Evolutionary conservation across 2,113 vertebrate species (phyloP).

Genomic region (Collichthys lucidus): DNA sequence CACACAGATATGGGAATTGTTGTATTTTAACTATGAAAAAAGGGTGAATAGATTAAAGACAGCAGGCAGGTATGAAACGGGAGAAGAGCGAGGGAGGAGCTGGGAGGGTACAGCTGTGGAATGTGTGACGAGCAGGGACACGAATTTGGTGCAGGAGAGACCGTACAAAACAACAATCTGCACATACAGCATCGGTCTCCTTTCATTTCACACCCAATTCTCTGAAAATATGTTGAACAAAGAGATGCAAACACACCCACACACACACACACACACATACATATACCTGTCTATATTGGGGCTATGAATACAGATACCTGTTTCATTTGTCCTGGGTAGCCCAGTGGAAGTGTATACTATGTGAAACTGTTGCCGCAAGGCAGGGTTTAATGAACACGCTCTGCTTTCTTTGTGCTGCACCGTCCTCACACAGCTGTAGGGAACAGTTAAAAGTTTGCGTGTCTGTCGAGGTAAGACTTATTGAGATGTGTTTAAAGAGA

Average conservation of each 20-base stretch:
- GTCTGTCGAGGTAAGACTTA: conserved; percentile 23
- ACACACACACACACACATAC: not conserved
- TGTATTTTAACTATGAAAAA: conserved; percentile 22
- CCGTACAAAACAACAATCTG: conserved; percentile 46
- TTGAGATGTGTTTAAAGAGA: conserved; percentile 46
- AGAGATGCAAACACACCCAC: conserved; percentile 6
- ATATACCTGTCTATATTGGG: not conserved
- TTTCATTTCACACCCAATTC: not conserved
- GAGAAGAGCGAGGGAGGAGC: conserved; percentile 24
- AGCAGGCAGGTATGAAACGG: conserved; percentile 15
- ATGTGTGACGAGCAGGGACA: conserved; percentile 81
- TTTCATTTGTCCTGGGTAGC: conserved; percentile 7
- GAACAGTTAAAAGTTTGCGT: conserved; percentile 43
- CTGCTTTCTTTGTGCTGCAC: conserved; percentile 48
- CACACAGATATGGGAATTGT: not conserved
- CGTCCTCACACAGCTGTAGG: conserved; percentile 49
- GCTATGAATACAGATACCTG: conserved; percentile 23
- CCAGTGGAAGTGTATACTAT: not conserved
- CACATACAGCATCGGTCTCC: conserved; percentile 26
- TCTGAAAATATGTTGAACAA: conserved; percentile 18
- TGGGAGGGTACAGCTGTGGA: conserved; percentile 68
- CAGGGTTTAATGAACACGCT: conserved; percentile 42
- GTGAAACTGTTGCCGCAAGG: conserved; percentile 37
- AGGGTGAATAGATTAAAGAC: conserved; percentile 23
- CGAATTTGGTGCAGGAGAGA: conserved; percentile 64